Conservation (phyloP, 2,797 vertebrate species). For the Sparus aurata region DNA sequence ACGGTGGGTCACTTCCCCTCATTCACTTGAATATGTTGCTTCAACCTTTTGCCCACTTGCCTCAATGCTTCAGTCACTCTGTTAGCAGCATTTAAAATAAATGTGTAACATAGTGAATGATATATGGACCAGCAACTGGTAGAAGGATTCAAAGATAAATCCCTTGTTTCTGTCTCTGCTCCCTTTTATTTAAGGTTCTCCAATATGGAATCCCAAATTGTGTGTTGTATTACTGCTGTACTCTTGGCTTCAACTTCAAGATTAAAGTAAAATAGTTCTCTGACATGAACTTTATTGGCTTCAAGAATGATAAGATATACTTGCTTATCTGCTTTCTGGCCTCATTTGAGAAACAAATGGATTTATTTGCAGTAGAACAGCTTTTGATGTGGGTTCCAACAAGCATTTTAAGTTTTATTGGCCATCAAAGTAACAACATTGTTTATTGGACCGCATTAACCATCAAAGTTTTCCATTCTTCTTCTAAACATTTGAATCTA, state of each 20-base stretch:
- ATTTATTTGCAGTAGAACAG: slow-evolving; percentile 11
- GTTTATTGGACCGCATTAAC: slow-evolving; percentile 53
- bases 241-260: background rate
- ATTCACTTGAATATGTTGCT: slow-evolving; percentile 19
- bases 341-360: slow-evolving; percentile 35
- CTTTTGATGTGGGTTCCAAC: slow-evolving; percentile 41
- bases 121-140: background rate
- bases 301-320: background rate
- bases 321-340: slow-evolving; percentile 1
- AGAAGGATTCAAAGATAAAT: slow-evolving; percentile 2
- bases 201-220: background rate
- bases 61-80: background rate
- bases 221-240: background rate
- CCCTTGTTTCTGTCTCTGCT: background rate
- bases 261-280: background rate
- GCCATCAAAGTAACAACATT: slow-evolving; percentile 57
- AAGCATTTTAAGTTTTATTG: slow-evolving; percentile 41
- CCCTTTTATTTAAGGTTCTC: background rate
- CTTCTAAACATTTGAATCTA: slow-evolving; percentile 13
- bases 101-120: background rate
- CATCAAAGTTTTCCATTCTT: slow-evolving; percentile 58
- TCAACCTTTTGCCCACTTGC: slow-evolving; percentile 8
- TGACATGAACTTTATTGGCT: background rate
- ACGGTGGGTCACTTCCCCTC: slow-evolving; percentile 44
- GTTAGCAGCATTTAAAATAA: background rate